Evolutionary conservation across 2,113 vertebrate species (phyloP).

Genomic region (Hydrolagus affinis): DNA sequence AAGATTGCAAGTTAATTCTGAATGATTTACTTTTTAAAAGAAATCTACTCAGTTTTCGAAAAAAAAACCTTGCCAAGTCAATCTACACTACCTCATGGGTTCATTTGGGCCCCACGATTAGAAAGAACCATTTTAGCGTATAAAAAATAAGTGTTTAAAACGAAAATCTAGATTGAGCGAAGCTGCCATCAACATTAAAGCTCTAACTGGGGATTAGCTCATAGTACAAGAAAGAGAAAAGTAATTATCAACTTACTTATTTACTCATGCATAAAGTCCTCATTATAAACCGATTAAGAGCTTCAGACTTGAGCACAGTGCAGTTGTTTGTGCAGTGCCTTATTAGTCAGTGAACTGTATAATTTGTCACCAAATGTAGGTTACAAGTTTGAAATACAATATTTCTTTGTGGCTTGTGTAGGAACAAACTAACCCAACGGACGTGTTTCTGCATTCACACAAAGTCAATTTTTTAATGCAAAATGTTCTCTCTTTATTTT

Average conservation of each 20-base stretch:
- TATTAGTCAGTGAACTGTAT: neutral
- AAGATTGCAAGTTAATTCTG: too few relatives aligned
- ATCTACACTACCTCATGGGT: too few relatives aligned
- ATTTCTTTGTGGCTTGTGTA: neutral
- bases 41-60: too few relatives aligned
- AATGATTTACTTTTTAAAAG: too few relatives aligned
- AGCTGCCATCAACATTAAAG: neutral
- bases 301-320: neutral
- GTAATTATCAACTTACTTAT: neutral
- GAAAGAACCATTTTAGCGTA: neutral
- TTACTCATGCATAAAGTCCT: constrained; percentile 1
- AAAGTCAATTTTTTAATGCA: neutral
- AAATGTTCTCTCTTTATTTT: neutral
- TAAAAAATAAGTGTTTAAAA: neutral
- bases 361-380: neutral
- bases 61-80: too few relatives aligned
- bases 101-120: too few relatives aligned
- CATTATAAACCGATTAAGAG: constrained; percentile 1
- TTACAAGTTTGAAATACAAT: neutral
- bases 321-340: neutral
- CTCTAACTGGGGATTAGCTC: neutral
- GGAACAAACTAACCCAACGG: neutral
- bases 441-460: neutral
- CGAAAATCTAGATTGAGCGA: neutral
- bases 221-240: neutral